A percentile compares a stretch with the other conserved stretches of the same genome.
These are phyloP conservation scores for Coccyzus lansbergi DNA, from an alignment of 2,797 vertebrate species.

Conservation along the genomic window DNA sequence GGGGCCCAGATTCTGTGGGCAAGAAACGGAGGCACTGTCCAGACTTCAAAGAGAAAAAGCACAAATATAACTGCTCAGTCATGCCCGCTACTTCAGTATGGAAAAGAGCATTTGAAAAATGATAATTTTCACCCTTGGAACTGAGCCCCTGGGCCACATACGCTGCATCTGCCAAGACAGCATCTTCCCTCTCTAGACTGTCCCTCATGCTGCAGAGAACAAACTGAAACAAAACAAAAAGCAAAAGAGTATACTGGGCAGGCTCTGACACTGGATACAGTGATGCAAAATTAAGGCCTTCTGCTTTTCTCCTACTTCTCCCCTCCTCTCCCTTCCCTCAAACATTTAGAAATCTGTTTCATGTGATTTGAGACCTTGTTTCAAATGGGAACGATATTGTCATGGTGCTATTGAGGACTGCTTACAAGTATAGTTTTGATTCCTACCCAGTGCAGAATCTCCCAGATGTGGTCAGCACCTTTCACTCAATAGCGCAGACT, in stretches of 20 bases:
- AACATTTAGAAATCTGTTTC: neutral
- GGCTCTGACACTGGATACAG: neutral
- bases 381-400: neutral
- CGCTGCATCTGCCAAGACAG: neutral
- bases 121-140: neutral
- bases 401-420: neutral
- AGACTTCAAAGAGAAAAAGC: neutral
- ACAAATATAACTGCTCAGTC: neutral
- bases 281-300: neutral
- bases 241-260: neutral
- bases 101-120: neutral
- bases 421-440: neutral
- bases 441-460: neutral
- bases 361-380: neutral
- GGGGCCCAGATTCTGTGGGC: neutral
- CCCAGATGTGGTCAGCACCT: neutral
- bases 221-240: neutral
- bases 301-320: neutral
- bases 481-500: neutral
- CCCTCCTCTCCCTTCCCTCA: neutral
- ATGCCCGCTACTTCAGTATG: neutral
- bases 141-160: neutral
- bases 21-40: neutral
- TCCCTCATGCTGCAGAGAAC: neutral
- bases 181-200: neutral